Conservation (phyloP, 2,113 vertebrate genomes). For the Bungarus multicinctus region DNA sequence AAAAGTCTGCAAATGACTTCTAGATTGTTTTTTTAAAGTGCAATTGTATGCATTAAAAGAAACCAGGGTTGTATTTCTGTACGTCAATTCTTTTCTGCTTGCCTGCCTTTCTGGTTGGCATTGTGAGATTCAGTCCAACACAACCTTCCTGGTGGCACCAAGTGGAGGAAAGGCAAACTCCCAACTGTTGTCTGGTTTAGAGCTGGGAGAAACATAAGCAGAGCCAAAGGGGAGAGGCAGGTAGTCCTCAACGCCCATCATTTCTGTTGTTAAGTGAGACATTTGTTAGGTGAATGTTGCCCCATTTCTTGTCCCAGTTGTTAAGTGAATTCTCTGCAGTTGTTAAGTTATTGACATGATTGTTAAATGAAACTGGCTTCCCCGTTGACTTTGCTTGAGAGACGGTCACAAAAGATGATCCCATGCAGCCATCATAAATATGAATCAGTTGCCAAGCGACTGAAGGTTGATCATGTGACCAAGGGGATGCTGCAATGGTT, state of each 20-base stretch:
- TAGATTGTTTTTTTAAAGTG: background rate
- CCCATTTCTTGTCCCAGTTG: background rate
- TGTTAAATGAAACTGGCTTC: background rate
- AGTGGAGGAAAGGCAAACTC: background rate
- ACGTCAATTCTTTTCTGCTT: background rate
- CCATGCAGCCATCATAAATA: background rate
- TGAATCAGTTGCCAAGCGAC: background rate
- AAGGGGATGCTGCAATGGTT: background rate
- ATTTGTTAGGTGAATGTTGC: background rate
- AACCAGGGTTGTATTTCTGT: background rate
- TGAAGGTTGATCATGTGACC: background rate
- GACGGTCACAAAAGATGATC: too few relatives aligned
- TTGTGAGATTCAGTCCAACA: background rate
- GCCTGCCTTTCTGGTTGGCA: background rate
- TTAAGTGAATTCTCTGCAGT: too few relatives aligned
- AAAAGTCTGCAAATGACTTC: background rate
- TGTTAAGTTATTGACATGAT: background rate
- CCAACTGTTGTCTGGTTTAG: background rate
- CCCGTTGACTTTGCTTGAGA: background rate
- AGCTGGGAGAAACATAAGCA: background rate
- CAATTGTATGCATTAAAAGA: background rate
- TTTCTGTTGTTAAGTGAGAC: background rate
- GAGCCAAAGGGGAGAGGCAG: background rate
- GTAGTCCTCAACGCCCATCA: background rate
- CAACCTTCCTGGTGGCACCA: background rate